Evolutionary conservation across 2,888 invertebrate genomes (phyloP), one percentile per base, ranked within the genome.

Genomic region (Fissipunctia ypsillon): DNA sequence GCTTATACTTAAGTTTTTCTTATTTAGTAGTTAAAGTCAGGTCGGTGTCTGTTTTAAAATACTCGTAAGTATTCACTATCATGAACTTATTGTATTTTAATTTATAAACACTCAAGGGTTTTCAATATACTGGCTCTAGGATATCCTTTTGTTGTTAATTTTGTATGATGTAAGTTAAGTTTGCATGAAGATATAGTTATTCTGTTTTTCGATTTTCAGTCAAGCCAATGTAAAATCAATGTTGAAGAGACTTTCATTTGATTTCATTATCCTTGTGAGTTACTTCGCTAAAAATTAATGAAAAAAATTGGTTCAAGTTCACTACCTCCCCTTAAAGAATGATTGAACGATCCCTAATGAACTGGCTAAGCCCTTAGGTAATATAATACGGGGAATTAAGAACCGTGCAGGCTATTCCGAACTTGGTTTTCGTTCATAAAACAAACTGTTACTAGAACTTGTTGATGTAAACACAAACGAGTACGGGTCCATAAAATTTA

Each of bases 321-420:
- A 66, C 66, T 81, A 81, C 88, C 87, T 87, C 84, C 90, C 91
- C 90, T 91, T 90, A 92, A 91, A 90, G 88, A 86, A 93, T 94
- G 94, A 94, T 93, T 94, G 93, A 94, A 92, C 92, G 93, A 89
- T 93, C 90, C 91, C 85, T 94, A 93, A 94, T 94, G 93, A 94
- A 93, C 92, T 90, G 91, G 88, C 91, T 91, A 88, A 91, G 92
- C 93, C 93, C 91, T 92, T 88, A 90, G 93, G 93, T 92, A 91
- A 90, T 90, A 89, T 90, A 90, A 82, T 91, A 89, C 89, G 83
- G 82, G 83, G 87, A 89, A 90, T 91, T 92, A 92, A 91, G 90
- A 83, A 86, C 81, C 87, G 85, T 89, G 81, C 90, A 90, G 87
- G 90, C 86, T 86, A 87, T 87, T 19, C 43, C 6, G 31, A 65